Conservation (phyloP, 1,140 invertebrate species). For the Brachionus koreanus region DNA sequence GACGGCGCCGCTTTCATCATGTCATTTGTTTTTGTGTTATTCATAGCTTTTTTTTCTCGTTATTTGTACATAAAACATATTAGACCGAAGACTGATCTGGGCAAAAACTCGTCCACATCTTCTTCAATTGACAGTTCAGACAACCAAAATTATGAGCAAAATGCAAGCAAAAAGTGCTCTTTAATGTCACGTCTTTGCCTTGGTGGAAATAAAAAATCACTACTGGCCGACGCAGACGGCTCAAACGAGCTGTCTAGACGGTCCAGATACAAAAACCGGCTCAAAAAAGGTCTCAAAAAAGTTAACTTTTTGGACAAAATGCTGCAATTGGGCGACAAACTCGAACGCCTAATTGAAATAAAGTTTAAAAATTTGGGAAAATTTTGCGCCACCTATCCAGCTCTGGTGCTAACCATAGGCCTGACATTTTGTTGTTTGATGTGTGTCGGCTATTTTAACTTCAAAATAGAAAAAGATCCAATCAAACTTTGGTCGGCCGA, state of each 20-base stretch:
- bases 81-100: not conserved
- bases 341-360: slow-evolving; percentile 5
- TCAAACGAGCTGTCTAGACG: not conserved
- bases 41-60: not conserved
- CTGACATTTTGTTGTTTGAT: slow-evolving; percentile 63
- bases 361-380: slow-evolving; percentile 58
- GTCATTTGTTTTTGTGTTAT: not conserved
- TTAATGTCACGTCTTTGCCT: not conserved
- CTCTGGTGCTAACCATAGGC: slow-evolving; percentile 71
- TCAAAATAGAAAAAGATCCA: slow-evolving; percentile 82
- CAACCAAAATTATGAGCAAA: not conserved
- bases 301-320: slow-evolving; percentile 14
- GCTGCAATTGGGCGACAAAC: slow-evolving; percentile 1
- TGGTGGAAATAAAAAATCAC: not conserved
- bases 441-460: slow-evolving; percentile 66
- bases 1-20: not conserved
- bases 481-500: slow-evolving; percentile 94
- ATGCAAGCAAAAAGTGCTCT: not conserved
- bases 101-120: not conserved
- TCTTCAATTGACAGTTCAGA: not conserved
- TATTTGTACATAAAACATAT: not conserved
- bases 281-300: not conserved
- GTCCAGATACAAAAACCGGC: not conserved
- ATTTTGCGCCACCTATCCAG: slow-evolving; percentile 74
- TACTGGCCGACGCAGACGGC: not conserved